phyloP scores from a whole-genome alignment of 2,888 invertebrate genomes.

The Choreutis nemorana region DNA sequence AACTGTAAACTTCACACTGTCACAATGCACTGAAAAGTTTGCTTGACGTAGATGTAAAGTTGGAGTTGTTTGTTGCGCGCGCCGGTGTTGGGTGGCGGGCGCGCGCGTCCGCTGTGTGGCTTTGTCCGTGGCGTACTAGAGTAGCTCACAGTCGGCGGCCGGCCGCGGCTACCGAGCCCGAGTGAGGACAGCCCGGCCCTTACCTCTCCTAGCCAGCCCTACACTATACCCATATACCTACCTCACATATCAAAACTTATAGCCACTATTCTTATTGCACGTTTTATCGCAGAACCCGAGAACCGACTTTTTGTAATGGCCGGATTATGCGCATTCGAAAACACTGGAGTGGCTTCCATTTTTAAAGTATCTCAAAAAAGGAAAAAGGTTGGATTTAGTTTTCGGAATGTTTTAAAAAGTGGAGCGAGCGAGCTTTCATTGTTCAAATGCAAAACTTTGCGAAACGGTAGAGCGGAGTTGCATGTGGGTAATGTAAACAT shows the following conservation, averaged over 20 bases:
- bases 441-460: too few species aligned
- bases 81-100: conserved; percentile 15
- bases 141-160: conserved; percentile 23
- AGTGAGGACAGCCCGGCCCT: conserved; percentile 32
- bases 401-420: too few species aligned
- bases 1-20: neutral
- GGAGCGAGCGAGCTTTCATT: too few species aligned
- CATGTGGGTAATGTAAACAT: too few species aligned
- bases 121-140: conserved; percentile 52
- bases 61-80: conserved; percentile 36
- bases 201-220: too few species aligned
- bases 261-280: conserved; percentile 35
- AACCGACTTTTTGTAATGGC: conserved; percentile 39
- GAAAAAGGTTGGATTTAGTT: too few species aligned
- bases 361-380: too few species aligned
- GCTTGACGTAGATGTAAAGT: conserved; percentile 21
- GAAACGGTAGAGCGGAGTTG: too few species aligned
- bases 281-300: conserved; percentile 28
- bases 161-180: conserved; percentile 34
- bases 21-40: conserved; percentile 13
- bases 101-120: conserved; percentile 45
- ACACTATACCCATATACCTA: neutral
- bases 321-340: conserved; percentile 35
- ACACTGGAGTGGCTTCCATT: conserved; percentile 25
- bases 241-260: conserved; percentile 11